Evolutionary conservation across 2,888 invertebrate genomes (phyloP), one percentile per base, ranked within the genome.

Genomic region (Unio pictorum): DNA sequence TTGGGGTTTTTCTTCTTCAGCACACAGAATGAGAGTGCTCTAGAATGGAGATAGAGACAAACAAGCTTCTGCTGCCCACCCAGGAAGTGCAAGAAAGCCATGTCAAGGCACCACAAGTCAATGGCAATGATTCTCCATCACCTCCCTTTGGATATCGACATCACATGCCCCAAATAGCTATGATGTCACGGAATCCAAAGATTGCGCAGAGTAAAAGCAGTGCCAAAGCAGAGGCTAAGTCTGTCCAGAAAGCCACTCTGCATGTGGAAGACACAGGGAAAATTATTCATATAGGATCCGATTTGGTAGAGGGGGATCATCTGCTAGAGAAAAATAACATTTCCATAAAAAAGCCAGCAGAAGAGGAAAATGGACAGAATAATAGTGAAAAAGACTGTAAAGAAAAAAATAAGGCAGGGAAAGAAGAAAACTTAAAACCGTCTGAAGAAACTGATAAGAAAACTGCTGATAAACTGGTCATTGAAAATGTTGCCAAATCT

Each of bases 151-250:
- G 84, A 11, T 83, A 83, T 30, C 64, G 81, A 61, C 86, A 86
- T 68, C 80, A 82, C 56, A 71, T 86, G n/a, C 86, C 86, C 20
- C 86, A 86, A 66, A 83, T 86, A 23, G 81, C 86, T 5, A 79
- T 79, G 4, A 79, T 84, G 81, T 76, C 79, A 8, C 69, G 82
- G 8, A 84, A 81, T 68, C 73, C 81, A 11, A 84, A 85, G 71
- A 87, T 85, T 61, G 86, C 85, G 17, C 86, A 87, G 68, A 87
- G 86, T 75, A 87, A 87, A 71, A 74, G 80, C 1, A 81, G 81
- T 45, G 79, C 78, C 4, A 85, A 85, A 60, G 64, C 76, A 30
- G 79, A 76, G 23, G 57, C 66, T 4, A 72, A 67, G 18, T 64
- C 68, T 20, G 60, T 73, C 11, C 75, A 79, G 54, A 77, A 81